A percentile compares a stretch with the other conserved stretches of the same genome.
These are phyloP conservation scores for Drosophila formosana DNA, from an alignment of 2,888 invertebrate genomes.

Conservation along the genomic window DNA sequence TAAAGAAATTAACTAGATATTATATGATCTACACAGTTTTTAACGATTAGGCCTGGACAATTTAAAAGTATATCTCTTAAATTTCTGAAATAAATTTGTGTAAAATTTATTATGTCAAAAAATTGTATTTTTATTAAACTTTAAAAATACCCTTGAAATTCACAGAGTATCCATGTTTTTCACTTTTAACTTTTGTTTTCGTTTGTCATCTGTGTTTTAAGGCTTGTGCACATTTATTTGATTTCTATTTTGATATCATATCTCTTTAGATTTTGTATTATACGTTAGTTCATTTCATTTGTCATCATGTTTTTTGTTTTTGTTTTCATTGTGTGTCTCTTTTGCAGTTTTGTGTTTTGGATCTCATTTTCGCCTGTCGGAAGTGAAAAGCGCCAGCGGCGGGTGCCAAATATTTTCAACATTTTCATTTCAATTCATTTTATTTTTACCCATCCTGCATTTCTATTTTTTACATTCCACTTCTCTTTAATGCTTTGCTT, in stretches of 20 bases:
- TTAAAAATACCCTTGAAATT: neutral
- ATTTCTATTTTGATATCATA: neutral
- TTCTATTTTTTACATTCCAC: conserved; percentile 8
- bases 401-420: conserved; percentile 39
- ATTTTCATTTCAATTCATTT: conserved; percentile 16
- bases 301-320: neutral
- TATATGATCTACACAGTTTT: too few species aligned
- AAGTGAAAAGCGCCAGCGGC: conserved; percentile 32
- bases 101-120: too few species aligned
- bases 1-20: too few species aligned
- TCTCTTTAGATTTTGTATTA: neutral
- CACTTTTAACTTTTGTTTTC: neutral
- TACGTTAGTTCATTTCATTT: conserved; percentile 1
- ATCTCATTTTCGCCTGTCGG: conserved; percentile 25
- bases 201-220: too few species aligned
- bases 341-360: conserved; percentile 25
- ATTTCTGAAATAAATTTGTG: too few species aligned
- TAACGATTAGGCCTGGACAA: too few species aligned
- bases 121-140: neutral
- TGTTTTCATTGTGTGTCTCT: conserved; percentile 9
- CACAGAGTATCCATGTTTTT: neutral
- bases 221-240: neutral
- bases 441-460: conserved; percentile 11
- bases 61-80: too few species aligned
- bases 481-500: conserved; percentile 6